A percentile compares a stretch with the other conserved stretches of the same genome.
These are phyloP conservation scores for Corvus hawaiiensis DNA, from an alignment of 2,113 vertebrate species.

Conservation along the genomic window DNA sequence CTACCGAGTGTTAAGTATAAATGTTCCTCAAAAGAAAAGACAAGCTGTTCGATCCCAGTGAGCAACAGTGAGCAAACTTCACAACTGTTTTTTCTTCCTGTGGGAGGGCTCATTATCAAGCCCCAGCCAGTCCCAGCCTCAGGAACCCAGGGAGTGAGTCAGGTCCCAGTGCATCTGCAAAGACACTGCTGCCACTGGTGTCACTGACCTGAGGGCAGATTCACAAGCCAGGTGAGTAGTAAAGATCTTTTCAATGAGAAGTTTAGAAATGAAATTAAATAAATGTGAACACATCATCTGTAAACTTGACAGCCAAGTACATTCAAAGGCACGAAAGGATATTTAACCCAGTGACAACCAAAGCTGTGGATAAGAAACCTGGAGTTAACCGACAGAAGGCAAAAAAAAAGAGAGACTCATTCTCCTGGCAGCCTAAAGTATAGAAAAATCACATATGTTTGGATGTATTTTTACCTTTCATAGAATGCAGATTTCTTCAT, in stretches of 20 bases:
- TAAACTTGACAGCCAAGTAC: neutral
- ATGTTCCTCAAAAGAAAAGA: constrained; percentile 61
- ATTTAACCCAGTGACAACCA: neutral
- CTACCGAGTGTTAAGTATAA: constrained; percentile 61
- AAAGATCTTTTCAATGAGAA: neutral
- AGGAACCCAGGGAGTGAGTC: neutral
- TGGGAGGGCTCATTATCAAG: neutral
- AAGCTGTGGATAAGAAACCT: neutral
- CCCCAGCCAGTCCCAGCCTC: neutral
- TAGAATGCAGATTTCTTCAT: neutral
- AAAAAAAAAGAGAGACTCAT: neutral
- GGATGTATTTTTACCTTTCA: constrained; percentile 8
- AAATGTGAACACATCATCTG: neutral
- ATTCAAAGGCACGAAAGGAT: neutral
- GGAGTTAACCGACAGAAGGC: neutral
- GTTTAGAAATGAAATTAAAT: neutral
- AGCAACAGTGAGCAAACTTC: constrained; percentile 43
- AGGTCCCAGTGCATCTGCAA: neutral
- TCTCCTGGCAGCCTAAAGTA: neutral
- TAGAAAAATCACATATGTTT: neutral
- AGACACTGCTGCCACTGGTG: neutral
- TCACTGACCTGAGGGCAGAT: neutral
- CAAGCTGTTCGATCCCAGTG: constrained; percentile 55
- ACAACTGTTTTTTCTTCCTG: neutral
- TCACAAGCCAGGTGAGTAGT: neutral